phyloP scores from a whole-genome alignment of 2,113 vertebrate genomes.

The Pterophyllum scalare region DNA sequence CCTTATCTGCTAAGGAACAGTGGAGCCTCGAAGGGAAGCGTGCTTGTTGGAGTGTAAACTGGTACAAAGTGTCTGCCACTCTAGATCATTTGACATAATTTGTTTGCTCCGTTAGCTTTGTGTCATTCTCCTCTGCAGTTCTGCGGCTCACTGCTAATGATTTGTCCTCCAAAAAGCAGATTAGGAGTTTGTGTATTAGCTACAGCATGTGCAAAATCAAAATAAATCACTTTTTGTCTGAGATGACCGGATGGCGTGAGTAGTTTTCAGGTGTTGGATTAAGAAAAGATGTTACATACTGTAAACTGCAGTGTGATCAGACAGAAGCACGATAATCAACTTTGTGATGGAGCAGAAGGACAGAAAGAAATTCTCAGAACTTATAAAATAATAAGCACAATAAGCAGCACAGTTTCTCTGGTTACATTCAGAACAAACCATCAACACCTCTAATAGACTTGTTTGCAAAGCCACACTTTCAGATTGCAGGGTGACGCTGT shows the following conservation, averaged over 20 bases:
- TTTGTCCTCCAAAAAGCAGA: slow-evolving; percentile 58
- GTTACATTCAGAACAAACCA: neutral
- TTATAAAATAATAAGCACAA: neutral
- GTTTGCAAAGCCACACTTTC: slow-evolving; percentile 33
- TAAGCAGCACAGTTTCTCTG: neutral
- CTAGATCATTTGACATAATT: slow-evolving; percentile 59
- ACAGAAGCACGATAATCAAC: neutral
- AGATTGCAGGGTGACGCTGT: slow-evolving; percentile 20
- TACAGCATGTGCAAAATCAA: slow-evolving; percentile 29
- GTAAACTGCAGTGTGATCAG: neutral
- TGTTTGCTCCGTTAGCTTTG: slow-evolving; percentile 71
- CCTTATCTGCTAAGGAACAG: neutral
- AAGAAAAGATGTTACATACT: neutral
- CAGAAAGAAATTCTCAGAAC: neutral
- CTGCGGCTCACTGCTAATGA: slow-evolving; percentile 51
- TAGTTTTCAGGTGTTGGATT: neutral
- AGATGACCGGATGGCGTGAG: slow-evolving; percentile 1
- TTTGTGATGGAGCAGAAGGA: slow-evolving; percentile 7
- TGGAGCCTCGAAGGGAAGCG: neutral
- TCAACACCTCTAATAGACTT: slow-evolving; percentile 3
- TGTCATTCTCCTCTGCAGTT: slow-evolving; percentile 50
- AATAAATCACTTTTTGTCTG: slow-evolving; percentile 44
- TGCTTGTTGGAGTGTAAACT: slow-evolving; percentile 29
- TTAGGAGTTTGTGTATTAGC: slow-evolving; percentile 16
- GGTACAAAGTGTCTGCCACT: slow-evolving; percentile 25